These are phyloP conservation scores for Thripadectes ignobilis DNA, from an alignment of 2,797 vertebrate genomes.

Conservation along the genomic window DNA sequence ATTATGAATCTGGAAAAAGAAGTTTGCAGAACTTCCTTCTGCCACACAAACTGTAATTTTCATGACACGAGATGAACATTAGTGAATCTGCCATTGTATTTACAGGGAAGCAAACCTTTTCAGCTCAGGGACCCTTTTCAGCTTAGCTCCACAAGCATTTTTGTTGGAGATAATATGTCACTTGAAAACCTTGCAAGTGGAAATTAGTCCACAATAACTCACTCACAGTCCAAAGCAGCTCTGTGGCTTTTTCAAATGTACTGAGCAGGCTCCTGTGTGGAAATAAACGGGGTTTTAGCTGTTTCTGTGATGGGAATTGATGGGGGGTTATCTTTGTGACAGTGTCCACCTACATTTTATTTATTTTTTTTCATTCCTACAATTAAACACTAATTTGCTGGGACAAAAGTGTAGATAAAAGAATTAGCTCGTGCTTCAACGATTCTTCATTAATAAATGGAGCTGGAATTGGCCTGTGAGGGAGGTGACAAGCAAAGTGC, in stretches of 20 bases:
- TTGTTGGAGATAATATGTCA: neutral
- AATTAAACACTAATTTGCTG: constrained; percentile 47
- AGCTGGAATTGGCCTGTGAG: neutral
- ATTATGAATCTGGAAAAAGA: neutral
- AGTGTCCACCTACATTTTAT: neutral
- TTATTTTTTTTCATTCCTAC: neutral
- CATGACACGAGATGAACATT: neutral
- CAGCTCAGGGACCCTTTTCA: neutral
- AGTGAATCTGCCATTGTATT: neutral
- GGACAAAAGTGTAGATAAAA: neutral
- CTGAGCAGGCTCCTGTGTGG: neutral
- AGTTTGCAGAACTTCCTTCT: neutral
- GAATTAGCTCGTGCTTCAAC: neutral
- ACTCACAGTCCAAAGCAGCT: neutral
- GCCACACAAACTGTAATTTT: neutral
- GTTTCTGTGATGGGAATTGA: constrained; percentile 2
- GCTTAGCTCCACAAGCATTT: neutral
- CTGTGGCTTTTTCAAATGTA: neutral
- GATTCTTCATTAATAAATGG: constrained; percentile 9
- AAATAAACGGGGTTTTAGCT: constrained; percentile 16
- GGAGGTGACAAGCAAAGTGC: neutral
- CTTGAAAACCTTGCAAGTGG: neutral
- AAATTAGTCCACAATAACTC: neutral
- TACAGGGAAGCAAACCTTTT: neutral
- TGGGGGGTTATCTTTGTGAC: constrained; percentile 1